Percentiles rank a stretch among this genome's conserved stretches.
Conservation (phyloP, 2,888 invertebrate species). For the Euplagia quadripunctaria region DNA sequence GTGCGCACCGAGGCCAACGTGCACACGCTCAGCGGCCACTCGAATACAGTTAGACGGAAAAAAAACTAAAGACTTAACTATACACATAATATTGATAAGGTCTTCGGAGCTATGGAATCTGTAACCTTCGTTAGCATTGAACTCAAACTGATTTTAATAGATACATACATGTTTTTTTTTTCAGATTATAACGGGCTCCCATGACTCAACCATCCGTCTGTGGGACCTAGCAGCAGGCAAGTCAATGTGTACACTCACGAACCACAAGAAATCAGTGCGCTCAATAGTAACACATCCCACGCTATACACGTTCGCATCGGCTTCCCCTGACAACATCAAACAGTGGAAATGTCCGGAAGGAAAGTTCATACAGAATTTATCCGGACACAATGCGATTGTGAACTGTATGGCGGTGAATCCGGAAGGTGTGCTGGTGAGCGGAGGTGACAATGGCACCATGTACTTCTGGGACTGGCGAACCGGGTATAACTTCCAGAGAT, state of each 20-base stretch:
- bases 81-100: too few species aligned
- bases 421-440: slow-evolving; percentile 98
- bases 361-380: slow-evolving; percentile 98
- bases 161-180: slow-evolving; percentile 22
- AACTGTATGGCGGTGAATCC: slow-evolving; percentile 98
- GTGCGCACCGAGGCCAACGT: too few species aligned
- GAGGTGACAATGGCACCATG: slow-evolving; percentile 99
- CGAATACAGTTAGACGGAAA: too few species aligned
- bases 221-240: slow-evolving; percentile 99
- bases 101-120: too few species aligned
- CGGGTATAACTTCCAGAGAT: slow-evolving; percentile 98
- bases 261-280: slow-evolving; percentile 98
- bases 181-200: slow-evolving; percentile 96
- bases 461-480: slow-evolving; percentile 99
- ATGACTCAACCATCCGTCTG: slow-evolving; percentile 98
- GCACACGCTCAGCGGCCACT: too few species aligned
- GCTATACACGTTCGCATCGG: slow-evolving; percentile 98
- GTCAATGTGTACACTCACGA: slow-evolving; percentile 97
- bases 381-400: slow-evolving; percentile 98
- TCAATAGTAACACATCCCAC: slow-evolving; percentile 93
- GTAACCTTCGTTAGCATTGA: too few species aligned
- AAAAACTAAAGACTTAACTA: too few species aligned
- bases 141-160: not conserved
- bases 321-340: slow-evolving; percentile 99
- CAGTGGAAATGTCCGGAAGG: slow-evolving; percentile 99